Evolutionary conservation across 2,888 invertebrate species (phyloP).

Genomic region (Apotomis turbidana): DNA sequence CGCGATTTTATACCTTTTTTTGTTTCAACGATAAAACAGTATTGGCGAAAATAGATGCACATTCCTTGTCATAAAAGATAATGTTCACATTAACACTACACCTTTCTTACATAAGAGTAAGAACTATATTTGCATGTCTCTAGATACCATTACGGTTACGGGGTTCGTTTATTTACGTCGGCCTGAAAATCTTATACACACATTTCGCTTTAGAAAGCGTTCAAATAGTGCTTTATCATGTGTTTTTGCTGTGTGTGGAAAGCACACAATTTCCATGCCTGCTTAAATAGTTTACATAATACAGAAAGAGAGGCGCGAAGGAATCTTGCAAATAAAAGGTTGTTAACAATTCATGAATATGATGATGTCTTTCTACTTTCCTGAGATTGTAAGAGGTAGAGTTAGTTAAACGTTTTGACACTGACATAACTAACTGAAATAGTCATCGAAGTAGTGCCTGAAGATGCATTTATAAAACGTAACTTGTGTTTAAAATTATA

Average conservation of each 20-base stretch:
- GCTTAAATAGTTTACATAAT: conserved; percentile 35
- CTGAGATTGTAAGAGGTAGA: neutral
- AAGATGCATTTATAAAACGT: neutral
- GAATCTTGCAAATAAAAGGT: conserved; percentile 25
- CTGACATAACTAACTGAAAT: neutral
- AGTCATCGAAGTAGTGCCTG: neutral
- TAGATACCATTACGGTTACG: conserved; percentile 3
- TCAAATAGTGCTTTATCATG: conserved; percentile 27
- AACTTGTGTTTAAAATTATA: too few relatives aligned
- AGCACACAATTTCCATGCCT: conserved; percentile 30
- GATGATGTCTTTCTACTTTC: neutral
- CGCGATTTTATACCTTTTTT: conserved; percentile 14
- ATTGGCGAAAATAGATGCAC: conserved; percentile 54
- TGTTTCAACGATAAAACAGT: conserved; percentile 24
- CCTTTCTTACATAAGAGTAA: too few relatives aligned
- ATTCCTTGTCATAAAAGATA: conserved; percentile 56
- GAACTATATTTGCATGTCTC: conserved; percentile 9
- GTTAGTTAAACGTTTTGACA: neutral
- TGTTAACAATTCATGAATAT: conserved; percentile 20
- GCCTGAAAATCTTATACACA: conserved; percentile 39
- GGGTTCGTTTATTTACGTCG: conserved; percentile 30
- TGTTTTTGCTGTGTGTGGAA: conserved; percentile 36
- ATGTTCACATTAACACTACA: conserved; percentile 37
- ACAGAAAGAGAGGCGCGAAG: conserved; percentile 25
- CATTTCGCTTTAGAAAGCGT: conserved; percentile 39